phyloP scores from a whole-genome alignment of 2,113 vertebrate genomes.

The Oceanodroma tethys region DNA sequence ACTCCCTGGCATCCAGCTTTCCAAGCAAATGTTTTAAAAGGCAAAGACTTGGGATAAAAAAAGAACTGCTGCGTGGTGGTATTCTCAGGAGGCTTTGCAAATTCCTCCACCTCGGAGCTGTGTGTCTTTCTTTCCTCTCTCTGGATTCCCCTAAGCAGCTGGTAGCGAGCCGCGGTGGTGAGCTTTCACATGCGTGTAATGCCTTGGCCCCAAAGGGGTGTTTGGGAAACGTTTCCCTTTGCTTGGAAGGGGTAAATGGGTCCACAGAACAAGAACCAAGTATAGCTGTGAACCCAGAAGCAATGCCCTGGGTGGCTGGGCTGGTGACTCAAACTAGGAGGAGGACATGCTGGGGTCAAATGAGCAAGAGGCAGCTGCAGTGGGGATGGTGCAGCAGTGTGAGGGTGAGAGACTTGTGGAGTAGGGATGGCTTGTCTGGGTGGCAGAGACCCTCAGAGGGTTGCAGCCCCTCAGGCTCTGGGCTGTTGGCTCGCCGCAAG shows the following conservation, averaged over 20 bases:
- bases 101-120: slow-evolving; percentile 29
- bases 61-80: slow-evolving; percentile 16
- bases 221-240: background rate
- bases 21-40: slow-evolving; percentile 24
- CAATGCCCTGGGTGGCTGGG: background rate
- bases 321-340: background rate
- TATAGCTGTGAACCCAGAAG: background rate
- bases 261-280: background rate
- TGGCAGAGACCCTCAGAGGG: background rate
- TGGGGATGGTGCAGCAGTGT: rapidly evolving
- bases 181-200: background rate
- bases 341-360: background rate
- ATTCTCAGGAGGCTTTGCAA: slow-evolving; percentile 29
- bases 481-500: rapidly evolving
- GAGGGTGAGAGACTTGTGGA: background rate
- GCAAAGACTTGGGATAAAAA: slow-evolving; percentile 36
- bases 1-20: background rate
- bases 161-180: background rate
- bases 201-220: background rate
- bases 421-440: rapidly evolving
- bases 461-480: background rate
- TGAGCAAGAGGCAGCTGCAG: background rate
- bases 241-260: background rate
- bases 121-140: background rate
- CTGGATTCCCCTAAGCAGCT: slow-evolving; percentile 11